phyloP scores from a whole-genome alignment of 1,140 invertebrate genomes.

The Hydropsyche tenuis region DNA sequence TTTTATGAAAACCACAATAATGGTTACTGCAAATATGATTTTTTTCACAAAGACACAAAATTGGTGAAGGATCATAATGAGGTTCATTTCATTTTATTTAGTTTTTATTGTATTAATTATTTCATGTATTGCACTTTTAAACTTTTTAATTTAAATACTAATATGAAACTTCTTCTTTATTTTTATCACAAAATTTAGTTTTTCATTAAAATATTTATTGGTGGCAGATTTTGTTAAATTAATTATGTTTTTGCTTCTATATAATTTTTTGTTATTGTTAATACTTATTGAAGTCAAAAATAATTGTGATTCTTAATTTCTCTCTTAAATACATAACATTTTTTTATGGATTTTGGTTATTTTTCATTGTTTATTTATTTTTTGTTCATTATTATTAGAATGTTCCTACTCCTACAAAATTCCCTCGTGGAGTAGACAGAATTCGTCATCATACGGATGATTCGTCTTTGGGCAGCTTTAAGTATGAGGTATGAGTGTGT shows the following conservation, averaged over 20 bases:
- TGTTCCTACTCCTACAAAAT: conserved; percentile 61
- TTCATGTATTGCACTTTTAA: too few relatives aligned
- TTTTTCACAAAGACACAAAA: not conserved
- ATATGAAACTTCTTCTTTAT: too few relatives aligned
- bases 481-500: conserved; percentile 68
- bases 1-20: not conserved
- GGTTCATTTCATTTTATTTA: conserved; percentile 28
- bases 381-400: conserved; percentile 44
- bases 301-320: not conserved
- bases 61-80: conserved; percentile 22
- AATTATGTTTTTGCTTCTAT: too few relatives aligned
- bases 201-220: too few relatives aligned
- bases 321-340: too few relatives aligned
- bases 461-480: conserved; percentile 73
- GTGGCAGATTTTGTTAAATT: too few relatives aligned
- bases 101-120: too few relatives aligned
- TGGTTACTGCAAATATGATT: conserved; percentile 7
- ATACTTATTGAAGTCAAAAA: too few relatives aligned
- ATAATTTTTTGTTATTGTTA: too few relatives aligned
- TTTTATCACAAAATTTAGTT: too few relatives aligned
- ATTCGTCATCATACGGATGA: conserved; percentile 73
- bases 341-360: conserved; percentile 18
- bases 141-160: too few relatives aligned
- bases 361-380: conserved; percentile 26
- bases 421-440: conserved; percentile 58